Conservation (phyloP, 1,140 invertebrate species). For the Drosophila subpulchrella region DNA sequence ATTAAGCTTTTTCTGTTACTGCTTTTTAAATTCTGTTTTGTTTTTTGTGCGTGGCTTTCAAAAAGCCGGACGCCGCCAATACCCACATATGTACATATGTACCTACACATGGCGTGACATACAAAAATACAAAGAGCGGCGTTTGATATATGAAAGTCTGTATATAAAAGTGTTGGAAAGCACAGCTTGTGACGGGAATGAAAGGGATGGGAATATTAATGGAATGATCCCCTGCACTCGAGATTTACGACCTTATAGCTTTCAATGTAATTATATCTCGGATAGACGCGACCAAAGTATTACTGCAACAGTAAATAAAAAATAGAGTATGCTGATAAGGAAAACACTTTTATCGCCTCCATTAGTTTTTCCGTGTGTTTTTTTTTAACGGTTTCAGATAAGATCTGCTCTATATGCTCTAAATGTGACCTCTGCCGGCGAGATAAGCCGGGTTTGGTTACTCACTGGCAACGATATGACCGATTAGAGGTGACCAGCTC, state of each 20-base stretch:
- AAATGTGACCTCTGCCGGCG: conserved; percentile 48
- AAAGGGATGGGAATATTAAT: conserved; percentile 21
- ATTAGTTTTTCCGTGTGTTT: conserved; percentile 25
- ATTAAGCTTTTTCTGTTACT: conserved; percentile 15
- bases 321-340: conserved; percentile 20
- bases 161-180: conserved; percentile 31
- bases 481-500: conserved; percentile 64
- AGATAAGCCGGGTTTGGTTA: conserved; percentile 29
- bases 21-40: conserved; percentile 22
- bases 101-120: not conserved
- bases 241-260: conserved; percentile 33
- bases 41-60: conserved; percentile 37
- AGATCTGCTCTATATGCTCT: conserved; percentile 30
- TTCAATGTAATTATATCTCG: conserved; percentile 25
- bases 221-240: conserved; percentile 24
- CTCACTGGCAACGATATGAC: conserved; percentile 34
- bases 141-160: conserved; percentile 3
- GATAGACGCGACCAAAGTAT: conserved; percentile 11
- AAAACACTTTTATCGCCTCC: conserved; percentile 35
- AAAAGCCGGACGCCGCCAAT: conserved; percentile 17
- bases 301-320: conserved; percentile 23
- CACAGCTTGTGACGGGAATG: conserved; percentile 23
- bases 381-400: conserved; percentile 30
- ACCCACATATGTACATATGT: conserved; percentile 2
- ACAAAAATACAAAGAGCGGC: not conserved